Evolutionary conservation across 2,888 invertebrate genomes (phyloP).

Genomic region (Apamea anceps): DNA sequence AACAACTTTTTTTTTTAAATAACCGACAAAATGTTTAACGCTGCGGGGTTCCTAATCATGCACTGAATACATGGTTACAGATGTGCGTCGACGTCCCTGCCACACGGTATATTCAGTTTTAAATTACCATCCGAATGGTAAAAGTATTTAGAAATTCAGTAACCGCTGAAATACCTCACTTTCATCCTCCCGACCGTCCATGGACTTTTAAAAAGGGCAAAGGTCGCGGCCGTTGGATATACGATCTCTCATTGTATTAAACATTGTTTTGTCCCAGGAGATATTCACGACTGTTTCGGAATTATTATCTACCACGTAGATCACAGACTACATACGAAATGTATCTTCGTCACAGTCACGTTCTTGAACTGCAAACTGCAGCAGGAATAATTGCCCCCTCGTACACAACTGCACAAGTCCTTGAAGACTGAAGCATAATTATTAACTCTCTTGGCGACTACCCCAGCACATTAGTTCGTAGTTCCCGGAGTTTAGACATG

Average conservation of each 20-base stretch:
- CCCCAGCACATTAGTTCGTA: constrained; percentile 21
- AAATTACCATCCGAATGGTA: background rate
- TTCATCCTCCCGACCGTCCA: background rate
- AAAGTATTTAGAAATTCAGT: constrained; percentile 6
- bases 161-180: background rate
- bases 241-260: constrained; percentile 7
- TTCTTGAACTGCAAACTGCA: constrained; percentile 6
- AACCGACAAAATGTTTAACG: too few species aligned
- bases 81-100: too few species aligned
- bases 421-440: background rate
- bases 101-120: background rate
- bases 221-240: constrained; percentile 21
- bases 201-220: constrained; percentile 31
- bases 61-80: too few species aligned
- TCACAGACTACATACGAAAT: constrained; percentile 13
- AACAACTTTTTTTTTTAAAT: too few species aligned
- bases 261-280: background rate
- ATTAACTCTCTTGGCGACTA: background rate
- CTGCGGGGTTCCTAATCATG: too few species aligned
- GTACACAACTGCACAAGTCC: constrained; percentile 3
- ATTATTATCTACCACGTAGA: constrained; percentile 31
- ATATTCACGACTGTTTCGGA: constrained; percentile 12
- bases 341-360: background rate
- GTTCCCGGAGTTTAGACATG: constrained; percentile 1
- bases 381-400: background rate